phyloP scores from a whole-genome alignment of 2,888 invertebrate species.

The Criorhina ranunculi region DNA sequence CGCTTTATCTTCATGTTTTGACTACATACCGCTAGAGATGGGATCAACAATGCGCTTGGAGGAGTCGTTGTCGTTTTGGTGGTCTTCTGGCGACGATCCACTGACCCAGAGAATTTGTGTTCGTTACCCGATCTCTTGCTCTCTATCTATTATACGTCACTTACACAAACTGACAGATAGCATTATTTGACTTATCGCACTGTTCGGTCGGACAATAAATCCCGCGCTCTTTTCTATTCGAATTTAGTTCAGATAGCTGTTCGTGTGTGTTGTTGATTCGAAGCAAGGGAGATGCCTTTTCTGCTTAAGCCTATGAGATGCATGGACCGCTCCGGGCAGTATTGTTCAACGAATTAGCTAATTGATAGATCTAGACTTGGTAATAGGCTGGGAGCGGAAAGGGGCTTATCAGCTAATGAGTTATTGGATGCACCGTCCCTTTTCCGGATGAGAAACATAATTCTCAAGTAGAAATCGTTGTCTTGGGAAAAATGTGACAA shows the following conservation, averaged over 20 bases:
- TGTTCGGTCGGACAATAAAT: constrained; percentile 48
- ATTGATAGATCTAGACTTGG: constrained; percentile 65
- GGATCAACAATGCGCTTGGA: constrained; percentile 55
- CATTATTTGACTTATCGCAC: constrained; percentile 69
- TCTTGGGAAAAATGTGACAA: constrained; percentile 53
- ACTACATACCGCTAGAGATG: constrained; percentile 47
- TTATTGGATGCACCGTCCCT: constrained; percentile 62
- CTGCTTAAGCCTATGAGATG: constrained; percentile 10
- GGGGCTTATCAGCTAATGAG: constrained; percentile 59
- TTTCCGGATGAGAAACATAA: constrained; percentile 35
- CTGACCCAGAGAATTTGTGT: constrained; percentile 63
- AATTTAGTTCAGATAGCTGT: constrained; percentile 60
- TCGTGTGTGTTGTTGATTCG: constrained; percentile 34
- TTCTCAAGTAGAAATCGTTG: constrained; percentile 40
- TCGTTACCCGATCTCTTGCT: constrained; percentile 13
- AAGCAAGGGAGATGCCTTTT: constrained; percentile 4
- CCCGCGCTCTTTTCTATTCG: constrained; percentile 42
- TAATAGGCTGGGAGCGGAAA: neutral
- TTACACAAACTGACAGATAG: constrained; percentile 71
- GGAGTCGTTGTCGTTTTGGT: constrained; percentile 54
- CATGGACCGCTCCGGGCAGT: constrained; percentile 8
- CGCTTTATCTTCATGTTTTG: constrained; percentile 57
- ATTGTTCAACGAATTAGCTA: constrained; percentile 68
- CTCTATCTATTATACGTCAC: constrained; percentile 64
- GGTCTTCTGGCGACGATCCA: constrained; percentile 61